phyloP scores from a whole-genome alignment of 2,113 vertebrate species.

The Gila orcuttii region DNA sequence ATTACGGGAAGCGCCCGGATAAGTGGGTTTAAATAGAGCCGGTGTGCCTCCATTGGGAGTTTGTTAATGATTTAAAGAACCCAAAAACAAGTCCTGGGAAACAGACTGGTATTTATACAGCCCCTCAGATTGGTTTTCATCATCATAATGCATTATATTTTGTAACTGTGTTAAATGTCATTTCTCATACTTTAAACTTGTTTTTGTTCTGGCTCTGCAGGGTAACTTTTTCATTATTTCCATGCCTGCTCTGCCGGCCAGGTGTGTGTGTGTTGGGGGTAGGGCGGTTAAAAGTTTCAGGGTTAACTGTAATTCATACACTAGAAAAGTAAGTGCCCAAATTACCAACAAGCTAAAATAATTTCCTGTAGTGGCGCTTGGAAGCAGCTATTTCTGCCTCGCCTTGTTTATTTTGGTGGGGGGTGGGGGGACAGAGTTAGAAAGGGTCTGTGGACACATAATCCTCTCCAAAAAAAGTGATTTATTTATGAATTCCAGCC shows the following conservation, averaged over 20 bases:
- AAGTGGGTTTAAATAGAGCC: slow-evolving; percentile 72
- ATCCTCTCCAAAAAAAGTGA: slow-evolving; percentile 80
- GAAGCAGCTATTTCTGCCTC: slow-evolving; percentile 76
- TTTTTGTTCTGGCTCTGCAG: neutral
- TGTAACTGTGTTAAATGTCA: slow-evolving; percentile 42
- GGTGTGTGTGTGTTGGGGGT: slow-evolving; percentile 39
- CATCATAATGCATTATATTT: slow-evolving; percentile 47
- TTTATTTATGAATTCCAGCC: slow-evolving; percentile 83
- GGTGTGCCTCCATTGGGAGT: slow-evolving; percentile 71
- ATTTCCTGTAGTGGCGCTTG: slow-evolving; percentile 78
- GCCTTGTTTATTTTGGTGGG: slow-evolving; percentile 76
- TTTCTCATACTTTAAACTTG: slow-evolving; percentile 43
- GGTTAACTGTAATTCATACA: slow-evolving; percentile 67
- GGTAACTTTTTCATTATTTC: slow-evolving; percentile 29
- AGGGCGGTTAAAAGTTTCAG: slow-evolving; percentile 50
- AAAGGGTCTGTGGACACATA: slow-evolving; percentile 73
- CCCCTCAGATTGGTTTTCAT: slow-evolving; percentile 22
- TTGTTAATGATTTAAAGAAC: slow-evolving; percentile 67
- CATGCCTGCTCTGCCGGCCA: neutral
- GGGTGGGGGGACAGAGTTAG: slow-evolving; percentile 52
- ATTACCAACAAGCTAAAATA: slow-evolving; percentile 75
- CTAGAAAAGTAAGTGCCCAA: slow-evolving; percentile 71
- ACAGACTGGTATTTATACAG: slow-evolving; percentile 52
- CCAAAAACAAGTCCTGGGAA: slow-evolving; percentile 63
- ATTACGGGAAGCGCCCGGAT: slow-evolving; percentile 67